These are phyloP conservation scores for Agapornis canus DNA, from an alignment of 2,797 vertebrate genomes.

Conservation along the genomic window DNA sequence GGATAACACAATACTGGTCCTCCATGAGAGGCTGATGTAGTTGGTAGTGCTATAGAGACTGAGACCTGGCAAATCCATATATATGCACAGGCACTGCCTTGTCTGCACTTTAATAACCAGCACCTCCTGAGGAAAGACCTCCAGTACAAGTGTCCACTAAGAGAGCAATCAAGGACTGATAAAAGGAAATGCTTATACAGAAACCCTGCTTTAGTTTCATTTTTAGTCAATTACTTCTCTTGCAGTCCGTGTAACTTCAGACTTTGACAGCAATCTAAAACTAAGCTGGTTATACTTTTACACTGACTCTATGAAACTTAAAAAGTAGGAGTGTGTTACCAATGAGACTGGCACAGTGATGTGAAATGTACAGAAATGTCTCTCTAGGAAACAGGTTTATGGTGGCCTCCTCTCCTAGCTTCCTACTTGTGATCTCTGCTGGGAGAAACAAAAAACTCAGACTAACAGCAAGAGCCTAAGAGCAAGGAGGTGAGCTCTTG, in stretches of 20 bases:
- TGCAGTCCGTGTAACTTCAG: not conserved
- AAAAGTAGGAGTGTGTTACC: not conserved
- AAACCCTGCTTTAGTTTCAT: not conserved
- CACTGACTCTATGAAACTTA: not conserved
- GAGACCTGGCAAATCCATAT: not conserved
- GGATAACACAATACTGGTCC: not conserved
- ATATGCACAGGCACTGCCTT: not conserved
- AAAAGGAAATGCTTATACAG: not conserved
- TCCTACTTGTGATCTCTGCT: not conserved
- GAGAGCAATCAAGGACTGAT: not conserved
- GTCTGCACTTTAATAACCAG: not conserved
- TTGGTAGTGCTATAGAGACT: not conserved
- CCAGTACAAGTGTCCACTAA: not conserved
- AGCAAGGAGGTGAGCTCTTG: not conserved
- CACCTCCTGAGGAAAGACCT: slow-evolving; percentile 1
- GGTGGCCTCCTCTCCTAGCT: not conserved
- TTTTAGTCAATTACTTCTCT: not conserved
- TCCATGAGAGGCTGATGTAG: not conserved
- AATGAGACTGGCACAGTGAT: not conserved
- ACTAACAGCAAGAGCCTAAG: not conserved
- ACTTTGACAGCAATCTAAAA: not conserved
- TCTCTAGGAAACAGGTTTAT: not conserved
- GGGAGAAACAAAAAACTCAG: not conserved
- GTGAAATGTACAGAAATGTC: not conserved
- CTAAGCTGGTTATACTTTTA: not conserved